Evolutionary conservation across 2,797 vertebrate species (phyloP).

Genomic region (Clamator glandarius): DNA sequence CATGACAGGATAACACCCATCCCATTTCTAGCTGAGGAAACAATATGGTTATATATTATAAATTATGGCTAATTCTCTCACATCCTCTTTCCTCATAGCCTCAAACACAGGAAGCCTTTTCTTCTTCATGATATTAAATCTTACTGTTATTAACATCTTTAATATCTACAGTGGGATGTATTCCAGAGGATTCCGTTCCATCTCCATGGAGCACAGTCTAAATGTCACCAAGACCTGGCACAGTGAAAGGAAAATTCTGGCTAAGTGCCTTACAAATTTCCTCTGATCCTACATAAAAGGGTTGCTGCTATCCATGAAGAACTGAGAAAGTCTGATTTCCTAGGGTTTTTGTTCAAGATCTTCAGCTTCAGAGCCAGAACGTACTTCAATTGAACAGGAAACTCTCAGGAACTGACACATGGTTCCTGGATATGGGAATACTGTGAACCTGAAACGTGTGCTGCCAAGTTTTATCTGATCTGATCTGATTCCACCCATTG

Average conservation of each 20-base stretch:
- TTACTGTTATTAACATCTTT: conserved; percentile 32
- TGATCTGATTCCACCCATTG: not conserved
- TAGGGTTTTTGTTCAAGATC: not conserved
- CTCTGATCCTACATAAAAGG: not conserved
- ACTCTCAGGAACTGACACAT: not conserved
- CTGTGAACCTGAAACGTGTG: not conserved
- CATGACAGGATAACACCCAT: not conserved
- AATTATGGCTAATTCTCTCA: conserved; percentile 48
- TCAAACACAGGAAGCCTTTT: conserved; percentile 49
- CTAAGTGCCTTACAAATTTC: not conserved
- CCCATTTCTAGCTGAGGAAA: not conserved
- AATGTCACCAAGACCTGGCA: not conserved
- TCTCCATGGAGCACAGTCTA: not conserved
- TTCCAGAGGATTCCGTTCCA: conserved; percentile 6
- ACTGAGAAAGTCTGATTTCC: not conserved
- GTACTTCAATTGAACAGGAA: not conserved
- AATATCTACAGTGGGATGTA: not conserved
- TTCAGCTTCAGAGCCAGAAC: not conserved
- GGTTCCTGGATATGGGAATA: not conserved
- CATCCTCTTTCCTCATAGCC: conserved; percentile 25
- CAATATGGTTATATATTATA: conserved; percentile 13
- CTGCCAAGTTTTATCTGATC: not conserved
- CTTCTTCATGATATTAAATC: conserved; percentile 19
- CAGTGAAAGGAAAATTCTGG: not conserved
- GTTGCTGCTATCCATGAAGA: not conserved